phyloP scores from a whole-genome alignment of 2,888 invertebrate genomes.

The Hecatera dysodea region DNA sequence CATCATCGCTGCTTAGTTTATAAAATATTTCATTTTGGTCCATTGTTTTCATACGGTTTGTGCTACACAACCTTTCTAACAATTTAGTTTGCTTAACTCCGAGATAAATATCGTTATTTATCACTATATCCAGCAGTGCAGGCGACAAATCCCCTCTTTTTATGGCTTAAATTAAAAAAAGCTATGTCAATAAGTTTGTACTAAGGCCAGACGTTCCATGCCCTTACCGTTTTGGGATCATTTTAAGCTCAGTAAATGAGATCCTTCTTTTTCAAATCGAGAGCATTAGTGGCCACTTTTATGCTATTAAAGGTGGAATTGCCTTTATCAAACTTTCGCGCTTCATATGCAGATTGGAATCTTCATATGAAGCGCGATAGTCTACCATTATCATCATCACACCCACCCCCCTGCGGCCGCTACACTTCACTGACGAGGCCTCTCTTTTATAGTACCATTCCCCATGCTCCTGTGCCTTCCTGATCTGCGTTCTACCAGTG shows the following conservation, averaged over 20 bases:
- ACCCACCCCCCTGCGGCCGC: too few relatives aligned
- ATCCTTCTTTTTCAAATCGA: background rate
- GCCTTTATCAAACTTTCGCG: too few relatives aligned
- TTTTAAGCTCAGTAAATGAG: background rate
- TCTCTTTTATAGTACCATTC: background rate
- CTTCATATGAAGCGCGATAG: too few relatives aligned
- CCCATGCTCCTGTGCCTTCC: too few relatives aligned
- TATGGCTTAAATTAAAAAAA: slow-evolving; percentile 25
- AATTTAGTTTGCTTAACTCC: slow-evolving; percentile 10
- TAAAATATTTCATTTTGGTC: slow-evolving; percentile 29
- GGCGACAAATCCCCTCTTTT: slow-evolving; percentile 32
- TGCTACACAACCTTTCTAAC: slow-evolving; percentile 22
- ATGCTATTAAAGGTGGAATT: background rate
- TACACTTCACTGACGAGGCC: background rate
- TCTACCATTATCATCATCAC: too few relatives aligned
- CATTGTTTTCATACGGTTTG: slow-evolving; percentile 7
- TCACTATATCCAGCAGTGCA: slow-evolving; percentile 36
- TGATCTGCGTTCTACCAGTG: too few relatives aligned
- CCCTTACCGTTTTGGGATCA: background rate
- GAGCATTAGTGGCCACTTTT: background rate
- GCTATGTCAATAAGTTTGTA: background rate
- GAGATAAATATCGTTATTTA: slow-evolving; percentile 37
- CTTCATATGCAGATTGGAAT: background rate
- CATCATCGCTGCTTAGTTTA: slow-evolving; percentile 35
- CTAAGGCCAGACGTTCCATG: background rate